These are phyloP conservation scores for Nycticorax nycticorax DNA, from an alignment of 2,113 vertebrate genomes.

Conservation along the genomic window DNA sequence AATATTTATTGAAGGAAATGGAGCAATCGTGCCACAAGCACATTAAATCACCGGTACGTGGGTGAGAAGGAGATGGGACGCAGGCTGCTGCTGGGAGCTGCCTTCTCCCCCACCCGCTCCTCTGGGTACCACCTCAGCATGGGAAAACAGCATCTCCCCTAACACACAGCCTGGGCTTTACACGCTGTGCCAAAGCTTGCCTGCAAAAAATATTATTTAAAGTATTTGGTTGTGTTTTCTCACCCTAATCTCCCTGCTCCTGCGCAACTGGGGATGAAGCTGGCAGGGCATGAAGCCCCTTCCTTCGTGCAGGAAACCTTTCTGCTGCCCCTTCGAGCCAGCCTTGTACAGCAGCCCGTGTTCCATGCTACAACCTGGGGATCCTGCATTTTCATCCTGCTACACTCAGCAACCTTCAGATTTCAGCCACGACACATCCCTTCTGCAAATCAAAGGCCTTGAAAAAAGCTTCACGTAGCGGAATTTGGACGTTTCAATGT, in stretches of 20 bases:
- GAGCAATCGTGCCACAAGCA: accelerated
- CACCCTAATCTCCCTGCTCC: neutral
- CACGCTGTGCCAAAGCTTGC: neutral
- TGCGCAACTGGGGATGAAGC: neutral
- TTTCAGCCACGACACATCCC: neutral
- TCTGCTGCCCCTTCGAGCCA: neutral
- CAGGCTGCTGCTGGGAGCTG: neutral
- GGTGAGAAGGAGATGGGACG: neutral
- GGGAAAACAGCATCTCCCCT: neutral
- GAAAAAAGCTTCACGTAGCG: accelerated
- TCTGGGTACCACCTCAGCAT: neutral
- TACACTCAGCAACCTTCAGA: neutral
- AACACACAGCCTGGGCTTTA: neutral
- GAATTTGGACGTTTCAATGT: neutral
- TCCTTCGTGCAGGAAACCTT: neutral
- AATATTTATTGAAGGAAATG: neutral
- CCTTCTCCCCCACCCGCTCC: neutral
- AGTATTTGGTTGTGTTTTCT: neutral
- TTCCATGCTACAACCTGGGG: accelerated
- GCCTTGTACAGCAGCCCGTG: neutral
- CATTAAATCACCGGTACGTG: accelerated
- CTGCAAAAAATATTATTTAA: neutral
- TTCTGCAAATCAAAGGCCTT: neutral
- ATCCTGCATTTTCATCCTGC: neutral
- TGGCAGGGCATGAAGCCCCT: neutral